These are phyloP conservation scores for Silurus lanzhouensis DNA, from an alignment of 2,797 vertebrate species.

Conservation along the genomic window DNA sequence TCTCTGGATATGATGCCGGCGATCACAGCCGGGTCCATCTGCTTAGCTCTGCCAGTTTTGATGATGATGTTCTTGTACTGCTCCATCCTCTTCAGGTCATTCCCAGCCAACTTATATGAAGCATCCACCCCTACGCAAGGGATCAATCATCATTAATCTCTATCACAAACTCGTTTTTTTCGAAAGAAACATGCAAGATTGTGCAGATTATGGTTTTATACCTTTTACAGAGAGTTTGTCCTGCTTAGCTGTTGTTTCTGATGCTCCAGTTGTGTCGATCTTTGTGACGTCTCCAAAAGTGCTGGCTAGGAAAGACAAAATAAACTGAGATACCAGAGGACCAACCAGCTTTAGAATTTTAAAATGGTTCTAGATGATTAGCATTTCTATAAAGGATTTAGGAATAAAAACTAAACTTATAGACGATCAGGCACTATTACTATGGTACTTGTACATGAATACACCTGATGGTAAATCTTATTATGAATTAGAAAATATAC, in stretches of 20 bases:
- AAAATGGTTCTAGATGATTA: background rate
- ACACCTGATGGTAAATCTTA: background rate
- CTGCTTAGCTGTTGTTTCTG: constrained; percentile 54
- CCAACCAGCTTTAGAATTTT: background rate
- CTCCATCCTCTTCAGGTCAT: constrained; percentile 53
- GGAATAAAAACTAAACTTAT: background rate
- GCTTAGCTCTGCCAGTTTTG: constrained; percentile 44
- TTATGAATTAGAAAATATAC: background rate
- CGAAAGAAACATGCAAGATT: background rate
- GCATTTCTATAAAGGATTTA: background rate
- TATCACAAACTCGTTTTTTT: background rate
- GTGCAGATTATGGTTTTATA: background rate
- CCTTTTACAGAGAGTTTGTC: constrained; percentile 43
- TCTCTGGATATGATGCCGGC: constrained; percentile 64
- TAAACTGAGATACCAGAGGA: background rate
- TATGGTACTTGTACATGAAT: background rate
- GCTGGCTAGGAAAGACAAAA: constrained; percentile 31
- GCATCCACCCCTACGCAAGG: constrained; percentile 56
- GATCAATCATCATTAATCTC: background rate
- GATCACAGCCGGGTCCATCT: constrained; percentile 62
- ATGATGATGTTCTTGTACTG: constrained; percentile 55
- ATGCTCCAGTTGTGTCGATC: constrained; percentile 59
- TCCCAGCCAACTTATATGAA: constrained; percentile 57
- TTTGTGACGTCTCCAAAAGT: constrained; percentile 57
- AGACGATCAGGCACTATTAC: background rate